A percentile compares a stretch with the other conserved stretches of the same genome.
phyloP scores from a whole-genome alignment of 2,888 invertebrate genomes.

The Platycheirus albimanus region DNA sequence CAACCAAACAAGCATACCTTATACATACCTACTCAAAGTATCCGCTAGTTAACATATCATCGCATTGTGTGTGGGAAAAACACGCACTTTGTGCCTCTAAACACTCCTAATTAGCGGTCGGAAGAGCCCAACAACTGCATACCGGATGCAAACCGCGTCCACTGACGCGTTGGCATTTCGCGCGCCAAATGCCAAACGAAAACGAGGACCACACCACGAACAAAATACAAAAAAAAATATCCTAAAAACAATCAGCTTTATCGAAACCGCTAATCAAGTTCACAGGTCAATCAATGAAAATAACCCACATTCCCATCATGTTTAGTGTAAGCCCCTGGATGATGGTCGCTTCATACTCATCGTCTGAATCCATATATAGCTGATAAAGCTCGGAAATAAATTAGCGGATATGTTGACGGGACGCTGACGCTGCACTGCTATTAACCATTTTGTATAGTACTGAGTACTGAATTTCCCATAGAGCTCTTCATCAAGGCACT shows the following conservation, averaged over 20 bases:
- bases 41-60: constrained; percentile 25
- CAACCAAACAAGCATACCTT: constrained; percentile 27
- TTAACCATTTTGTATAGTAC: constrained; percentile 55
- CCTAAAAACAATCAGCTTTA: constrained; percentile 72
- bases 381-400: constrained; percentile 62
- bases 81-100: constrained; percentile 57
- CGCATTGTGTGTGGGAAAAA: constrained; percentile 51
- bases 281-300: constrained; percentile 73
- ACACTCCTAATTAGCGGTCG: constrained; percentile 70
- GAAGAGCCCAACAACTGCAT: constrained; percentile 54
- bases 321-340: constrained; percentile 14
- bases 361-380: no score
- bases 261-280: constrained; percentile 74
- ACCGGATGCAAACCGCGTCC: constrained; percentile 67
- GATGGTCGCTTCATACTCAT: not conserved
- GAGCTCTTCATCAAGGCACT: constrained; percentile 41
- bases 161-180: constrained; percentile 59
- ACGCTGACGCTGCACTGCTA: constrained; percentile 40
- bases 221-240: constrained; percentile 33
- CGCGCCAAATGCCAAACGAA: constrained; percentile 30
- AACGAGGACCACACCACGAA: constrained; percentile 39
- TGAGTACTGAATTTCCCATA: constrained; percentile 8
- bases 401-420: constrained; percentile 63
- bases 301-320: constrained; percentile 65
- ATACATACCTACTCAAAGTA: constrained; percentile 24